Evolutionary conservation across 2,888 invertebrate genomes (phyloP).

Genomic region (Rhingia rostrata): DNA sequence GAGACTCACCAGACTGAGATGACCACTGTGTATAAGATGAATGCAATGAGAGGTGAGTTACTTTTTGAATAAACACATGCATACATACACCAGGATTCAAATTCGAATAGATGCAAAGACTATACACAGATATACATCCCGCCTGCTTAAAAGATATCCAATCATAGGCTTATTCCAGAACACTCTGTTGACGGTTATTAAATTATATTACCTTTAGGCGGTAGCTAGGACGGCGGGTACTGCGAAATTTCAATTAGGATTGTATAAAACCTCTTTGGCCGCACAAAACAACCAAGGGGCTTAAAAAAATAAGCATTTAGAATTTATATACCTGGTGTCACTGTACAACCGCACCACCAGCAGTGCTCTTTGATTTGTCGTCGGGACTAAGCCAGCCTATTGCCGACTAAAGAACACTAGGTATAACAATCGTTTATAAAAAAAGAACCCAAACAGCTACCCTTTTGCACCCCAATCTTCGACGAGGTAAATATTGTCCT

Average conservation of each 20-base stretch:
- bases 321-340: conserved; percentile 66
- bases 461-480: conserved; percentile 39
- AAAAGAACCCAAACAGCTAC: conserved; percentile 35
- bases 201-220: too few species aligned
- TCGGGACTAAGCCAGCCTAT: conserved; percentile 26
- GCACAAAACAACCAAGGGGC: conserved; percentile 10
- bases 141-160: too few species aligned
- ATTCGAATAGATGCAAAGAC: too few species aligned
- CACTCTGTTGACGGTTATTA: too few species aligned
- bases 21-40: too few species aligned
- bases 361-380: conserved; percentile 56
- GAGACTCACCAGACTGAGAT: too few species aligned
- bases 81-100: too few species aligned
- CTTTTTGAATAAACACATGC: too few species aligned
- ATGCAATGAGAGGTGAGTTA: too few species aligned
- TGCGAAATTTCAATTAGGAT: conserved; percentile 53
- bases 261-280: conserved; percentile 28
- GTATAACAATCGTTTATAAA: conserved; percentile 43
- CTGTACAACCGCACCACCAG: conserved; percentile 20
- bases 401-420: conserved; percentile 34
- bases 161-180: too few species aligned
- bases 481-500: conserved; percentile 66
- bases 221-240: too few species aligned
- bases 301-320: conserved; percentile 34
- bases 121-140: too few species aligned